Base-by-base conservation (phyloP, 2,113 vertebrate species). In the Hipposideros armiger region DNA sequence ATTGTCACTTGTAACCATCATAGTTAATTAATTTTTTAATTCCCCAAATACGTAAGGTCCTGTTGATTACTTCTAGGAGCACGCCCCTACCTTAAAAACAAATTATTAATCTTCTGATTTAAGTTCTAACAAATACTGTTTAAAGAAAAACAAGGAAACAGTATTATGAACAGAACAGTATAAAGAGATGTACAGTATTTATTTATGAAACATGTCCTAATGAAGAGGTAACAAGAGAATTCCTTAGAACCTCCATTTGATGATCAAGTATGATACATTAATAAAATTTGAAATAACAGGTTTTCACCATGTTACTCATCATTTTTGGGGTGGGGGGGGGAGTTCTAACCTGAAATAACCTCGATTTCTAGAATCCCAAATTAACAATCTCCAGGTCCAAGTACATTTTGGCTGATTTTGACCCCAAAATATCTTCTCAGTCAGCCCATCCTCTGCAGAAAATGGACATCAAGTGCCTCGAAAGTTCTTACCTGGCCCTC, bases 401-500 rank as follows among this genome's bases (percentile, higher is more conserved):
- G 95, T 28, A 58, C 22, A 95, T 73, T 97, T 92, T 97, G 97
- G 93, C 92, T 95, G 40, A 47, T 88, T 95, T 97, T 97, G 82
- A 73, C 50, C 74, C 94, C 91, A 54, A 92, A 78, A 2, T 91
- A 80, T 45, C 86, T 56, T 91, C 73, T 64, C 10, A 40, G 20
- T 60, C 24, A 69, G 20, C 32, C 22, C 67, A n/a, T 6, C 11
- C n/a, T 52, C n/a, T 82, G 16, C 22, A 89, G 20, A 36, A 47
- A 94, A 73, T 11, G 64, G 36, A 74, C 30, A 81, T n/a, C 24
- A 16, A 40, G 30, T 6, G 8, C 19, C 28, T 24, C 10, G 0
- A 3, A 87, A 76, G 13, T 62, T 1, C 89, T 97, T 98, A 99
- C 99, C 99, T 99, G 99, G 76, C 99, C 99, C 96, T 99, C 99